Evolutionary conservation across 1,140 invertebrate genomes (phyloP).

Genomic region (silkworm (Bombyx mori)): ASM3026992v2 NC_085107.1:15474001-15474500

Average conservation of each 20-base stretch:
- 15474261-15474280: conserved; percentile 82
- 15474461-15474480: conserved; percentile 83
- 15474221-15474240: no score
- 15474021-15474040: no score
- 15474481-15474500: conserved; percentile 95
- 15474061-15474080: no score
- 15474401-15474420: conserved; percentile 87
- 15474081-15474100: no score
- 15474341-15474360: conserved; percentile 78
- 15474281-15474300: conserved; percentile 84
- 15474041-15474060: no score
- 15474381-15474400: conserved; percentile 90
- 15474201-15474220: no score
- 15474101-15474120: no score
- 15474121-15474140: no score
- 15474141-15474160: no score
- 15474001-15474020: no score
- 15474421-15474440: conserved; percentile 79
- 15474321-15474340: conserved; percentile 83
- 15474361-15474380: conserved; percentile 81
- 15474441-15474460: conserved; percentile 88
- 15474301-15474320: conserved; percentile 83
- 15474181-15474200: no score
- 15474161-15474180: no score
- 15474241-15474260: not conserved